Conservation (phyloP, 30 jellyfish, hydroid and myxozoan genomes). For the Sanderia malayensis region DNA sequence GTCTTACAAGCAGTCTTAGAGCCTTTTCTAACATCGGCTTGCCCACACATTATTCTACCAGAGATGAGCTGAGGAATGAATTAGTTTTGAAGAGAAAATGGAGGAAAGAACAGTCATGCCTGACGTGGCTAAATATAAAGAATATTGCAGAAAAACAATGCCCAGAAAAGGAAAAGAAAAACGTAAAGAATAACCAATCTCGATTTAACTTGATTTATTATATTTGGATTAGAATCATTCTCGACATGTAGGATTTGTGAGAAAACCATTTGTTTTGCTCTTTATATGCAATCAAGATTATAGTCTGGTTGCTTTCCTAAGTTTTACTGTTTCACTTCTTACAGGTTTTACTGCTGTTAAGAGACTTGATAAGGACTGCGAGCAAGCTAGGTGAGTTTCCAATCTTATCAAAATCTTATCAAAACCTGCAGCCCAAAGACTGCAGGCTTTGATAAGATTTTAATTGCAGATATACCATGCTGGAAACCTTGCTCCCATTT, state of each 20-base stretch:
- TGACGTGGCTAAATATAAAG: constrained; percentile 65
- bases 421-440: neutral
- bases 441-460: neutral
- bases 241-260: neutral
- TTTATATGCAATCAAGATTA: neutral
- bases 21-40: constrained; percentile 75
- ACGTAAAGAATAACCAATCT: constrained; percentile 1
- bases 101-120: constrained; percentile 16
- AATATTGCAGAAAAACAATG: constrained; percentile 21
- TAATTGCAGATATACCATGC: neutral
- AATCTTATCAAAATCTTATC: neutral
- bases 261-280: neutral
- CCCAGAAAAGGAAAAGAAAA: constrained; percentile 29
- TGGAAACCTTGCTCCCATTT: neutral
- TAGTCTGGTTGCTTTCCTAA: neutral
- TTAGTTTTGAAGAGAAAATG: constrained; percentile 38
- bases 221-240: neutral
- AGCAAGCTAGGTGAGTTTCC: constrained; percentile 51
- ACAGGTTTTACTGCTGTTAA: constrained; percentile 39
- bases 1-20: constrained; percentile 77
- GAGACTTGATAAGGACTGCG: constrained; percentile 46
- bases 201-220: neutral
- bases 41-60: constrained; percentile 36
- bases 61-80: constrained; percentile 58
- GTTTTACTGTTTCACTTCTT: neutral